Percentiles rank a stretch among this genome's conserved stretches.
phyloP scores from a whole-genome alignment of 2,797 vertebrate genomes.

The Prunella strophiata region DNA sequence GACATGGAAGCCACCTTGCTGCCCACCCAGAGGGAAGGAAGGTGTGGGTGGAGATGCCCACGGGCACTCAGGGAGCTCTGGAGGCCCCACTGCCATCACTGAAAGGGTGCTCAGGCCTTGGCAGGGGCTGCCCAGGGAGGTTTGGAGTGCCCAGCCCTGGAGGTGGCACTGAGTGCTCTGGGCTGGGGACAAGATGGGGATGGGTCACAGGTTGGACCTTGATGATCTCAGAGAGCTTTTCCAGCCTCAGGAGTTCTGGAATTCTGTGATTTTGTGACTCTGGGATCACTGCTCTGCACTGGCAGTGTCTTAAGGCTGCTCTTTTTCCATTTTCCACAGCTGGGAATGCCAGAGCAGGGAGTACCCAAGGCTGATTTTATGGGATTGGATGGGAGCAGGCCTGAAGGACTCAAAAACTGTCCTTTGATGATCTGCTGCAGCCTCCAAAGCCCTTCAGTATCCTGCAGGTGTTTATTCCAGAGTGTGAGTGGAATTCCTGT shows the following conservation, averaged over 20 bases:
- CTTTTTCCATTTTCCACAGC: neutral
- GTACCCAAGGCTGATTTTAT: neutral
- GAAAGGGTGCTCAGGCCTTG: neutral
- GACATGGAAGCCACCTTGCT: neutral
- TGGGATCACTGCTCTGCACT: neutral
- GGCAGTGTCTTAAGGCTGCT: neutral
- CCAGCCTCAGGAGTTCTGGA: neutral
- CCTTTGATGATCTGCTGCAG: neutral
- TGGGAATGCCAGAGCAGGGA: neutral
- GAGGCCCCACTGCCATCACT: neutral
- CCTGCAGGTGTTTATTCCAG: neutral
- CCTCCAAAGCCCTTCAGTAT: neutral
- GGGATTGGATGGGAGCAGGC: neutral
- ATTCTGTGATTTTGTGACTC: neutral
- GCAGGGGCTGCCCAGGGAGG: neutral
- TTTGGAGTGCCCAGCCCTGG: neutral
- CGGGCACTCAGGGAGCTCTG: neutral
- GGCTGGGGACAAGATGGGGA: neutral
- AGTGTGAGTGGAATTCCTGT: neutral
- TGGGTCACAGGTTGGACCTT: accelerated
- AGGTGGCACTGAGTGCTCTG: neutral
- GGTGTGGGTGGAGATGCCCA: neutral
- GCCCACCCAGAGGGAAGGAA: neutral
- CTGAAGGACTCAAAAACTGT: neutral
- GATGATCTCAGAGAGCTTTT: accelerated